A percentile compares a stretch with the other conserved stretches of the same genome.
Evolutionary conservation across 2,113 vertebrate genomes (phyloP).

Genomic region (Hemiprocne comata): DNA sequence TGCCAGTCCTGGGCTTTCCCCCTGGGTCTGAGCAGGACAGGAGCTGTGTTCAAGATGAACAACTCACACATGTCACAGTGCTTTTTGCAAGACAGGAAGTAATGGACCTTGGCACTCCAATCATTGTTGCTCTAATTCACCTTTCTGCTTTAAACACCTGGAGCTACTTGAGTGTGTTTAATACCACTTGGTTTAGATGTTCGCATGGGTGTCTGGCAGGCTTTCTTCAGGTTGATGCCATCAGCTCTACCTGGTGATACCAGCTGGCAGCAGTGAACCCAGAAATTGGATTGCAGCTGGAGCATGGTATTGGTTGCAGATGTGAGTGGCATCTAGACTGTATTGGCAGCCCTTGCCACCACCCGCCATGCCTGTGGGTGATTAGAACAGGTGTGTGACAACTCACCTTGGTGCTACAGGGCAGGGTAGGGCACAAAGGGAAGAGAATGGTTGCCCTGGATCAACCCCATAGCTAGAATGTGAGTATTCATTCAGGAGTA

Average conservation of each 20-base stretch:
- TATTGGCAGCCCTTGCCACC: neutral
- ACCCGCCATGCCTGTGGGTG: neutral
- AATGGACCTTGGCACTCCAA: rapidly evolving
- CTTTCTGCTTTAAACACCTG: neutral
- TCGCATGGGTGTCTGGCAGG: neutral
- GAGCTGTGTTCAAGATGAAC: neutral
- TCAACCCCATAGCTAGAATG: neutral
- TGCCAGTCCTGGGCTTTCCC: neutral
- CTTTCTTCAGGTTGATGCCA: neutral
- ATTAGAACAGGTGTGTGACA: neutral
- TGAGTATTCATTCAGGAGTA: neutral
- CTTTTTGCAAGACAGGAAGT: neutral
- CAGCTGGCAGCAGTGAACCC: neutral
- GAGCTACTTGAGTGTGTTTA: neutral
- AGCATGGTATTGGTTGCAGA: neutral
- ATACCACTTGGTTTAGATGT: neutral
- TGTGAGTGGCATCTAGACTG: neutral
- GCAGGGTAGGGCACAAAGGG: neutral
- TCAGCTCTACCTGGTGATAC: neutral
- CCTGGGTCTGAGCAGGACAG: neutral
- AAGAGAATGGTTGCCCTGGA: neutral
- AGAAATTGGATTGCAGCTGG: neutral
- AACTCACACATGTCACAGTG: neutral
- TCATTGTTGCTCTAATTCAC: neutral
- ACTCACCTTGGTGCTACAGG: rapidly evolving